Conservation (phyloP, 2,113 vertebrate genomes). For the Gymnobelideus leadbeateri region DNA sequence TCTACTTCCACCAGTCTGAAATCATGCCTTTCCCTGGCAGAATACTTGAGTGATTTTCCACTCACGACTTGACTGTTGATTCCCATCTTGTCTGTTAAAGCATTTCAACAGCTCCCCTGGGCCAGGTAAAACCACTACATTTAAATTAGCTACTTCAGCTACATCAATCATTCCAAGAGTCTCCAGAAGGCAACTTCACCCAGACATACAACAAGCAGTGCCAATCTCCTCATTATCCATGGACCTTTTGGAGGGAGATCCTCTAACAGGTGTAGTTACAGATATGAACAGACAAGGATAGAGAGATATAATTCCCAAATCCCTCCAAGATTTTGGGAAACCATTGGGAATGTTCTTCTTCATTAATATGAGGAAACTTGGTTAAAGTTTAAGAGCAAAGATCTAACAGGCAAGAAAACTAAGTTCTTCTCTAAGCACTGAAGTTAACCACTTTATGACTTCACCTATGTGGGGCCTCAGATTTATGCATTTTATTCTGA, state of each 20-base stretch:
- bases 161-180: constrained; percentile 60
- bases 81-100: constrained; percentile 71
- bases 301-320: constrained; percentile 49
- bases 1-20: not conserved
- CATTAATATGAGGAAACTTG: constrained; percentile 46
- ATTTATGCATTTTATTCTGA: not conserved
- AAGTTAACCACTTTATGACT: not conserved
- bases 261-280: constrained; percentile 48
- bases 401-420: not conserved
- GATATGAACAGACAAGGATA: constrained; percentile 37
- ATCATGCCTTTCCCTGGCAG: constrained; percentile 45
- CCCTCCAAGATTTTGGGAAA: constrained; percentile 7
- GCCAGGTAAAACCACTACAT: constrained; percentile 68
- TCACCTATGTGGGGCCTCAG: not conserved
- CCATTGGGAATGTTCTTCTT: constrained; percentile 41
- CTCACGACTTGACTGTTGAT: constrained; percentile 72
- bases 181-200: constrained; percentile 32
- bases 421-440: constrained; percentile 56
- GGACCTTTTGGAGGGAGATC: constrained; percentile 40
- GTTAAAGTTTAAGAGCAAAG: constrained; percentile 40
- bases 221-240: constrained; percentile 61
- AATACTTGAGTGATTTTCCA: constrained; percentile 68
- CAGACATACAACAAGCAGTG: constrained; percentile 2
- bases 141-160: constrained; percentile 72
- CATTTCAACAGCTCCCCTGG: constrained; percentile 69